Conservation (phyloP, 2,888 invertebrate species). For the Fissipunctia ypsillon region DNA sequence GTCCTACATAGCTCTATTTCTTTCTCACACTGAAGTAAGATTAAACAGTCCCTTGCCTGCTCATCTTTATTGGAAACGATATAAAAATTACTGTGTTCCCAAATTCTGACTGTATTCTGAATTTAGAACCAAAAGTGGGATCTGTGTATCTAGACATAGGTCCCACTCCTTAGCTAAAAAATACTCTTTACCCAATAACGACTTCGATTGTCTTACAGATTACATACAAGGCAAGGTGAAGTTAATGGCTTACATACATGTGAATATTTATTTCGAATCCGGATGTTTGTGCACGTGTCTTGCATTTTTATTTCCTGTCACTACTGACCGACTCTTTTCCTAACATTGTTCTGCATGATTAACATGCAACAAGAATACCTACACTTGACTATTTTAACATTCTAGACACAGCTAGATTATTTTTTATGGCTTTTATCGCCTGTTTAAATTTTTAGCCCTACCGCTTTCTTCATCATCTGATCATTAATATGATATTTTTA, state of each 20-base stretch:
- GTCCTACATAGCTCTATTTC: no score
- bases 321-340: conserved; percentile 13
- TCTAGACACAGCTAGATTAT: neutral
- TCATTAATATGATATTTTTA: neutral
- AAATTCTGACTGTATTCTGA: neutral
- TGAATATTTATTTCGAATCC: conserved; percentile 39
- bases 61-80: neutral
- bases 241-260: conserved; percentile 24
- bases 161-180: neutral
- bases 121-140: no score
- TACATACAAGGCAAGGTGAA: conserved; percentile 39
- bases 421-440: neutral
- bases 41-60: no score
- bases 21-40: no score
- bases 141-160: neutral
- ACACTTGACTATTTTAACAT: conserved; percentile 8
- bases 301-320: conserved; percentile 39
- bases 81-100: neutral
- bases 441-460: neutral
- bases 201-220: conserved; percentile 25
- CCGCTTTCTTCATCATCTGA: neutral
- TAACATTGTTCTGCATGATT: conserved; percentile 4
- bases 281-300: conserved; percentile 53
- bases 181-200: no score
- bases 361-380: neutral